phyloP scores from a whole-genome alignment of 2,113 vertebrate species.

The Glaucidium brasilianum region DNA sequence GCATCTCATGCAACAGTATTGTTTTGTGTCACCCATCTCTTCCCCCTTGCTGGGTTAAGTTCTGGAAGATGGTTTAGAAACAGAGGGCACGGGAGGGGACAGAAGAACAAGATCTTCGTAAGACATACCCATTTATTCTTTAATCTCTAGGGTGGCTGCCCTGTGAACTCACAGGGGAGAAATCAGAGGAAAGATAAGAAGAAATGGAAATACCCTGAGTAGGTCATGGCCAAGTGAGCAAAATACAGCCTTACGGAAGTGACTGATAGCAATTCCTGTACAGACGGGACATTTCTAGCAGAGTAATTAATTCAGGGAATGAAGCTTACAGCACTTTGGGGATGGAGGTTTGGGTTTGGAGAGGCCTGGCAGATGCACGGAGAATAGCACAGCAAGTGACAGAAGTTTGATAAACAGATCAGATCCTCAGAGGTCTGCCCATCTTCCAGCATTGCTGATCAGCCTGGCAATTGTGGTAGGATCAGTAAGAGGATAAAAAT shows the following conservation, averaged over 20 bases:
- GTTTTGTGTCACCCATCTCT: background rate
- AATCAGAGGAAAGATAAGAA: background rate
- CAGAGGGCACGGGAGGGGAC: background rate
- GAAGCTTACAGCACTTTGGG: background rate
- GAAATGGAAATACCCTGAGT: background rate
- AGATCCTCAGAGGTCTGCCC: background rate
- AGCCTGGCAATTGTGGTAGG: background rate
- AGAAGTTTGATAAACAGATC: slow-evolving; percentile 13
- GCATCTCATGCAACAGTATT: background rate
- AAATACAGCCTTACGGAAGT: background rate
- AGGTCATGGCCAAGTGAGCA: background rate
- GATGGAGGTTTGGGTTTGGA: background rate
- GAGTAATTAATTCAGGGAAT: background rate
- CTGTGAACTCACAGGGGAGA: background rate
- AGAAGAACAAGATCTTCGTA: background rate
- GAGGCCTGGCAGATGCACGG: background rate
- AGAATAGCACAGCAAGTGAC: background rate
- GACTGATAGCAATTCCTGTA: background rate
- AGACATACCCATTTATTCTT: background rate
- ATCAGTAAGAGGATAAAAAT: background rate
- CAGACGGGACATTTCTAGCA: background rate
- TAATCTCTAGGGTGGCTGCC: background rate
- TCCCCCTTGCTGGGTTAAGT: background rate
- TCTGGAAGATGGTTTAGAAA: background rate
- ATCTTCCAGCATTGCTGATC: background rate